Evolutionary conservation across 2,797 vertebrate genomes (phyloP).

Genomic region (Muscicapa striata): DNA sequence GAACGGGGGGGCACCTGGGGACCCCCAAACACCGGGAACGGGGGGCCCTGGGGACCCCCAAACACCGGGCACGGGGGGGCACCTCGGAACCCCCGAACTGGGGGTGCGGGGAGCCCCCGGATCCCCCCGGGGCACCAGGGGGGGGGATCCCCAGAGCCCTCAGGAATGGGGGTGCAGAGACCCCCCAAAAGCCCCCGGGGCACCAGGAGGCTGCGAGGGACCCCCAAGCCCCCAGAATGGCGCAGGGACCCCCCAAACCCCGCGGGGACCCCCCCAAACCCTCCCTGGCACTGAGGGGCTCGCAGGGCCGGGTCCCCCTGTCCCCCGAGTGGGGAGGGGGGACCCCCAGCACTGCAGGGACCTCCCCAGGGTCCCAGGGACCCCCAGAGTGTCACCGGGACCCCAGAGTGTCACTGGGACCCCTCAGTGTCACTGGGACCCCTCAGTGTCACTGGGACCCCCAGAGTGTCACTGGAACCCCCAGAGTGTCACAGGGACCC

Average conservation of each 20-base stretch:
- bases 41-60: too few species aligned
- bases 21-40: too few species aligned
- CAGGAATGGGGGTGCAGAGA: not conserved
- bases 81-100: not conserved
- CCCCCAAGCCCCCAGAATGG: not conserved
- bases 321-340: not conserved
- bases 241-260: not conserved
- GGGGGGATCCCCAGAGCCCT: not conserved
- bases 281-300: not conserved
- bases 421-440: too few species aligned
- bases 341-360: not conserved
- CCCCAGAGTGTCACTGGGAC: too few species aligned
- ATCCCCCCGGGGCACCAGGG: not conserved
- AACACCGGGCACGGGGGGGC: not conserved
- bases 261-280: not conserved
- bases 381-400: too few species aligned
- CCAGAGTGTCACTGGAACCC: too few species aligned
- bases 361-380: too few species aligned
- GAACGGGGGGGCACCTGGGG: too few species aligned
- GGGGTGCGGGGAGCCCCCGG: not conserved
- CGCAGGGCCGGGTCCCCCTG: not conserved
- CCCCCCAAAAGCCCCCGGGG: not conserved
- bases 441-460: too few species aligned
- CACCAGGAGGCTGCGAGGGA: not conserved
- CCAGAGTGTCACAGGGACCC: too few species aligned